phyloP scores from a whole-genome alignment of 2,888 invertebrate species.

The Pogonocherus hispidulus region DNA sequence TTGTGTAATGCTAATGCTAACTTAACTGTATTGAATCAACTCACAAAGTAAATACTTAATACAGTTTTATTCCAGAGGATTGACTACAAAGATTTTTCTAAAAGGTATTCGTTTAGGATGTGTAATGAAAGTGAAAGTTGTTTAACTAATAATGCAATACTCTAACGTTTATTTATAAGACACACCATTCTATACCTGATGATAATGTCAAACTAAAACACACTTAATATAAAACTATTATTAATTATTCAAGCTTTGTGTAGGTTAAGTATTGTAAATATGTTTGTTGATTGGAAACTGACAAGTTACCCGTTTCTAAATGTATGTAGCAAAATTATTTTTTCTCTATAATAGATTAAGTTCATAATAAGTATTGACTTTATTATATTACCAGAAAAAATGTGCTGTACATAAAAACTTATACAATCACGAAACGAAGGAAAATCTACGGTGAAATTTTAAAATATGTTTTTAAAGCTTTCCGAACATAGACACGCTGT shows the following conservation, averaged over 20 bases:
- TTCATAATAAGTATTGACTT: too few relatives aligned
- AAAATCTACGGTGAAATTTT: slow-evolving; percentile 14
- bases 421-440: slow-evolving; percentile 14
- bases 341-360: too few relatives aligned
- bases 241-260: slow-evolving; percentile 38
- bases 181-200: slow-evolving; percentile 55
- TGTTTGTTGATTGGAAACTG: slow-evolving; percentile 9
- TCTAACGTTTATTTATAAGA: slow-evolving; percentile 52
- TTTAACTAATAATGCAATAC: slow-evolving; percentile 29
- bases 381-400: too few relatives aligned
- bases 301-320: neutral
- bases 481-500: neutral
- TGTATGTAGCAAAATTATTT: too few relatives aligned
- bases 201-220: slow-evolving; percentile 56
- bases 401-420: slow-evolving; percentile 25
- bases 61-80: too few relatives aligned
- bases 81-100: too few relatives aligned
- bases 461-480: slow-evolving; percentile 21
- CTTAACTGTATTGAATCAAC: too few relatives aligned
- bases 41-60: too few relatives aligned
- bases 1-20: too few relatives aligned
- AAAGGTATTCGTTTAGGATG: neutral
- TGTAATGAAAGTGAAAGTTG: slow-evolving; percentile 20
- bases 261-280: neutral
- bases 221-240: slow-evolving; percentile 44